Evolutionary conservation across 2,888 invertebrate species (phyloP).

Genomic region (Barypeithes pellucidus): DNA sequence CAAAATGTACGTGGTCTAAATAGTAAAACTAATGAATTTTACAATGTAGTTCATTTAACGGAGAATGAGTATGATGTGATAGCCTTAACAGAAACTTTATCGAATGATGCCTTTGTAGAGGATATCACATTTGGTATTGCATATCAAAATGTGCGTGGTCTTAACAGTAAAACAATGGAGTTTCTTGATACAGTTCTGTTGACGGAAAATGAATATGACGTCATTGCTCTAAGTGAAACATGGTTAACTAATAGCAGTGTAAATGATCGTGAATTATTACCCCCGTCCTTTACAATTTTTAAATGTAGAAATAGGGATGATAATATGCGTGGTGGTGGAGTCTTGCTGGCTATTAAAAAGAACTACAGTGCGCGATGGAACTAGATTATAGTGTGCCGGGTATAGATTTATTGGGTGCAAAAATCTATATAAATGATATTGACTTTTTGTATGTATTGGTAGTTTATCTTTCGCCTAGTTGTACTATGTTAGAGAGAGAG

Average conservation of each 20-base stretch:
- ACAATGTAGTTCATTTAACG: neutral
- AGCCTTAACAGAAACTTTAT: no score
- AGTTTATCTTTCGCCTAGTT: no score
- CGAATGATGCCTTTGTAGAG: neutral
- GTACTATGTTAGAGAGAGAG: neutral
- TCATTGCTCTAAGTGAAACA: neutral
- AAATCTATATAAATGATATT: neutral
- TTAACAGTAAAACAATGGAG: neutral
- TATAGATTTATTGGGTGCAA: neutral
- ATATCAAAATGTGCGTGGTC: neutral
- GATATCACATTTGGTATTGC: neutral
- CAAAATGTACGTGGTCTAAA: no score
- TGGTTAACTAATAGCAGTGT: neutral
- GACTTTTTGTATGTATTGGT: no score
- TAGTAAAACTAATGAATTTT: no score
- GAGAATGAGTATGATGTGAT: no score
- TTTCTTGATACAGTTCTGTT: neutral
- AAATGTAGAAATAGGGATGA: neutral
- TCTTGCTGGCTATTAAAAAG: neutral
- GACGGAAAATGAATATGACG: neutral
- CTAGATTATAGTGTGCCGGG: neutral
- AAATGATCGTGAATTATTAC: neutral
- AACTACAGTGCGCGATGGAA: neutral
- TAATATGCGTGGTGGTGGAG: conserved; percentile 1
- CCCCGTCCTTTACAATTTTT: neutral